Percentiles rank a stretch among this genome's conserved stretches.
phyloP scores from a whole-genome alignment of 2,113 vertebrate genomes.

The Scalopus aquaticus region DNA sequence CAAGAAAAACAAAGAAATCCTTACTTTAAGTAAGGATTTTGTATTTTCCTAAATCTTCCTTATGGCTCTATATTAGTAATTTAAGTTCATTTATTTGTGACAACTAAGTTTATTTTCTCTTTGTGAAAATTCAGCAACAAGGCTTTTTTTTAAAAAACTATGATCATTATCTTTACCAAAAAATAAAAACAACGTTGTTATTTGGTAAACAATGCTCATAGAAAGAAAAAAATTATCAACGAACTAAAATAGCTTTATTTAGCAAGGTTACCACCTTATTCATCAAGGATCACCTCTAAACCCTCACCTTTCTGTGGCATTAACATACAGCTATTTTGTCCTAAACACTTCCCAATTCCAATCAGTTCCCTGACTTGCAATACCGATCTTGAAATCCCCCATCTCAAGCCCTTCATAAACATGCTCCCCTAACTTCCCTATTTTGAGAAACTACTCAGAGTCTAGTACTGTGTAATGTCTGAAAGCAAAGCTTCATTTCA shows the following conservation, averaged over 20 bases:
- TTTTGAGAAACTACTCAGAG: background rate
- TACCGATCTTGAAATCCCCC: background rate
- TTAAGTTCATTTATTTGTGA: background rate
- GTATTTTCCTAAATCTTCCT: slow-evolving; percentile 23
- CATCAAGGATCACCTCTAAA: background rate
- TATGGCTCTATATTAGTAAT: background rate
- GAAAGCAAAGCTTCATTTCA: background rate
- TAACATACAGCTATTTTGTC: background rate
- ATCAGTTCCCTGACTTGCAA: background rate
- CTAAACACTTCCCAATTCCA: background rate
- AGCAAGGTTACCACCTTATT: background rate
- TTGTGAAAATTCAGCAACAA: background rate
- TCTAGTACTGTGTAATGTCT: background rate
- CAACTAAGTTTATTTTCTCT: background rate
- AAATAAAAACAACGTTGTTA: background rate
- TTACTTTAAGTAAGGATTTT: background rate
- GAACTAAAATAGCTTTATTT: background rate
- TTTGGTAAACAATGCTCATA: background rate
- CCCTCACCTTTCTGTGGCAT: background rate
- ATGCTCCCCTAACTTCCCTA: too few relatives aligned
- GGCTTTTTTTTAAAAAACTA: background rate
- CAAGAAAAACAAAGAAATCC: background rate
- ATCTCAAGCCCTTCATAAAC: background rate
- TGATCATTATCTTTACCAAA: background rate
- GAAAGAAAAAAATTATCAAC: background rate